phyloP scores from a whole-genome alignment of 1,140 invertebrate genomes.

The Planococcus citri region DNA sequence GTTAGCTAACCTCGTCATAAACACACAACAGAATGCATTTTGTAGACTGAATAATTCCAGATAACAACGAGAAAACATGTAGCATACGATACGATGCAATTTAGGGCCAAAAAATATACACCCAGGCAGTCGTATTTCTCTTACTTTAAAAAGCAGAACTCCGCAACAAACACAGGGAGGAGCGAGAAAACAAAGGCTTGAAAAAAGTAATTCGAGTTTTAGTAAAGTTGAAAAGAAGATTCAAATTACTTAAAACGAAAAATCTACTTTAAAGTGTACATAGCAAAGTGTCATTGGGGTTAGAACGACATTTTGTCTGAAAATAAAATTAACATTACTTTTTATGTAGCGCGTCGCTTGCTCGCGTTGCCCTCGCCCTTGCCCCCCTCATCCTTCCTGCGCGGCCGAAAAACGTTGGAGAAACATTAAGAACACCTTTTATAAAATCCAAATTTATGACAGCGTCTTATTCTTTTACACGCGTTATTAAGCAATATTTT shows the following conservation, averaged over 20 bases:
- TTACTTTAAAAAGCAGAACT: no score
- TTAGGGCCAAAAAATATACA: no score
- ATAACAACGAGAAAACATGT: no score
- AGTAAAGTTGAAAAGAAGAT: slow-evolving; percentile 4
- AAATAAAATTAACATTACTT: slow-evolving; percentile 19
- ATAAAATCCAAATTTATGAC: slow-evolving; percentile 20
- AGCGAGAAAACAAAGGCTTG: neutral
- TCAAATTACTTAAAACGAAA: slow-evolving; percentile 17
- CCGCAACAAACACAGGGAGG: no score
- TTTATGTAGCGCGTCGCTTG: neutral
- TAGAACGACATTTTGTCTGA: slow-evolving; percentile 19
- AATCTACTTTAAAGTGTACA: slow-evolving; percentile 9
- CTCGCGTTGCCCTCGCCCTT: neutral
- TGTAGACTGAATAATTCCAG: no score
- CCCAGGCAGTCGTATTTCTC: no score
- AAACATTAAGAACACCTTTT: slow-evolving; percentile 20
- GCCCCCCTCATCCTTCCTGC: no score
- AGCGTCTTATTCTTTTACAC: slow-evolving; percentile 20
- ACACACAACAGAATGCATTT: no score
- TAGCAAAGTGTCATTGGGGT: slow-evolving; percentile 9
- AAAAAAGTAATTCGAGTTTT: slow-evolving; percentile 6
- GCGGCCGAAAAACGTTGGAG: neutral
- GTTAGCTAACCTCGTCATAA: no score
- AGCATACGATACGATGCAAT: no score
- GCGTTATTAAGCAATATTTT: slow-evolving; percentile 20